Conservation (phyloP, 2,113 vertebrate species). For the Urocolius indicus region DNA sequence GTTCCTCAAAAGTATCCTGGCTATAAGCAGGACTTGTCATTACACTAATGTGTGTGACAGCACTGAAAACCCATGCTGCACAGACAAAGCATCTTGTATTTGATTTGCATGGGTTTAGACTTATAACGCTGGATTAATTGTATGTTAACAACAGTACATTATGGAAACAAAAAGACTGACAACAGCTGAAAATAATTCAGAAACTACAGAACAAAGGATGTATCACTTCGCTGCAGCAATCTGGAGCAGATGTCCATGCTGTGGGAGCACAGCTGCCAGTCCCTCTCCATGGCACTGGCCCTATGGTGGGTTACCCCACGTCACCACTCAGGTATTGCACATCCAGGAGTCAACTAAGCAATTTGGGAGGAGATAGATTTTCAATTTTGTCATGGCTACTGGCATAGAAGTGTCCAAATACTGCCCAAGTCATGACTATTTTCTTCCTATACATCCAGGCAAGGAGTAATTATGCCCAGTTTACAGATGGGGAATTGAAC, state of each 20-base stretch:
- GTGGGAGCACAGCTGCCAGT: not conserved
- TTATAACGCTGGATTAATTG: not conserved
- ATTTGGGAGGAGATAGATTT: not conserved
- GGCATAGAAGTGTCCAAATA: rapidly evolving
- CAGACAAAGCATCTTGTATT: not conserved
- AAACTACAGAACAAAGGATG: not conserved
- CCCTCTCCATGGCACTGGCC: not conserved
- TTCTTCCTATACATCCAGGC: rapidly evolving
- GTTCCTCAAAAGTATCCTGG: not conserved
- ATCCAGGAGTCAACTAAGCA: rapidly evolving
- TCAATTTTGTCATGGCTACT: not conserved
- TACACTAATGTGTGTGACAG: not conserved
- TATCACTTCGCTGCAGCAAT: not conserved
- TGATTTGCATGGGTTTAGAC: not conserved
- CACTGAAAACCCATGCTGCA: not conserved
- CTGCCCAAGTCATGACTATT: rapidly evolving
- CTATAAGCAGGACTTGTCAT: not conserved
- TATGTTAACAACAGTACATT: not conserved
- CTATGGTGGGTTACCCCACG: no score
- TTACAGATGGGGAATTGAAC: not conserved
- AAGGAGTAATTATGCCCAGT: not conserved
- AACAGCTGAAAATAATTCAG: not conserved
- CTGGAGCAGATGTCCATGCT: not conserved
- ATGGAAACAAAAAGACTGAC: not conserved
- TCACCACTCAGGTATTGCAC: not conserved